Conservation (phyloP, 2,113 vertebrate genomes). For the Zosterops borbonicus region DNA sequence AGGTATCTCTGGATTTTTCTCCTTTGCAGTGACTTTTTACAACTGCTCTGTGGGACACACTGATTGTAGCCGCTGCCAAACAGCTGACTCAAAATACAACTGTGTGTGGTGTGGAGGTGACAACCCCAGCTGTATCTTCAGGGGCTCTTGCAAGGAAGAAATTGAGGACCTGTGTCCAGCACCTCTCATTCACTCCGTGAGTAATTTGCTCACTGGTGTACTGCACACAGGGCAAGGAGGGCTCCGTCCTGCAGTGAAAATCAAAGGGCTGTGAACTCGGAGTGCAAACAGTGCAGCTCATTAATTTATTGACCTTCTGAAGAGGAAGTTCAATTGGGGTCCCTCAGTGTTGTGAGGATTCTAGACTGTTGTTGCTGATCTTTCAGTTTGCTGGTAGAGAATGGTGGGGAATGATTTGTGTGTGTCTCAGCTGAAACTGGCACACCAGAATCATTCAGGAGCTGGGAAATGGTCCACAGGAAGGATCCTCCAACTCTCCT, state of each 20-base stretch:
- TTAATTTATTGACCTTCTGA: neutral
- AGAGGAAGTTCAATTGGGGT: neutral
- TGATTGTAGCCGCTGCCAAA: conserved; percentile 95
- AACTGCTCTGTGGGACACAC: conserved; percentile 92
- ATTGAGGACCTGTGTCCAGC: conserved; percentile 88
- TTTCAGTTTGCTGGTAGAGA: neutral
- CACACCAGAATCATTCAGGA: neutral
- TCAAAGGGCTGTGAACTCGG: neutral
- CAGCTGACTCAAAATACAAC: conserved; percentile 82
- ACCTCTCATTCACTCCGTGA: conserved; percentile 88
- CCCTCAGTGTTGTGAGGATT: neutral
- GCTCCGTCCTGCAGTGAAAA: neutral
- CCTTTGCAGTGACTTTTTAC: conserved; percentile 87
- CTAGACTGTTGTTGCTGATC: neutral
- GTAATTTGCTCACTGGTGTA: conserved; percentile 31
- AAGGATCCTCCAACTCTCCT: neutral
- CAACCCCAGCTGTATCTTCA: conserved; percentile 82
- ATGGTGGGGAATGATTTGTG: neutral
- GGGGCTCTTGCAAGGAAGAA: conserved; percentile 79
- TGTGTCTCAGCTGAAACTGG: neutral
- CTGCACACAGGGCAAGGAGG: neutral
- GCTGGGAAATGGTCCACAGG: neutral
- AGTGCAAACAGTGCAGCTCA: neutral
- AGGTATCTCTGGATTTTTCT: neutral
- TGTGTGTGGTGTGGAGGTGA: conserved; percentile 92